Evolutionary conservation across 2,113 vertebrate genomes (phyloP).

Genomic region (Stigmatopora nigra): DNA sequence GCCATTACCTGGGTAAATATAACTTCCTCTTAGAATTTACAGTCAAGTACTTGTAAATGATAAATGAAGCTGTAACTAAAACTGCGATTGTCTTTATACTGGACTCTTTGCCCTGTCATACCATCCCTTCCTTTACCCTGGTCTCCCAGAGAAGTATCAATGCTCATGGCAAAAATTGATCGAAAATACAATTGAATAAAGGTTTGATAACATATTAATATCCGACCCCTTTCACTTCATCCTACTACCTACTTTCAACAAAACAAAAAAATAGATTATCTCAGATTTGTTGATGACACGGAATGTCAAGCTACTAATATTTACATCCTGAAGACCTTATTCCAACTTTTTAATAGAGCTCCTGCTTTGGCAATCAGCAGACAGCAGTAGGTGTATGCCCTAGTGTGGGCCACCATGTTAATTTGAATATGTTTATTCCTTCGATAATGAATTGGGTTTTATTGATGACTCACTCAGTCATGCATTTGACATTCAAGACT

Average conservation of each 20-base stretch:
- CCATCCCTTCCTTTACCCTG: too few species aligned
- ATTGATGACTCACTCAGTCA: constrained; percentile 3
- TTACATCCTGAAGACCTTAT: not conserved
- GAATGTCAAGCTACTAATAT: not conserved
- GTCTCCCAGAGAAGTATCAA: too few species aligned
- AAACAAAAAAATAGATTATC: too few species aligned
- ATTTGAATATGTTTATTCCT: not conserved
- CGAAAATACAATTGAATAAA: too few species aligned
- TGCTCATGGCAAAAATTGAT: too few species aligned
- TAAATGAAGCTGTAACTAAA: constrained; percentile 70
- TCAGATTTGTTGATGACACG: constrained; percentile 1
- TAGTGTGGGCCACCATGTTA: not conserved
- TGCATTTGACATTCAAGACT: not conserved
- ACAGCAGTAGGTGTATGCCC: too few species aligned
- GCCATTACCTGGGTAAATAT: constrained; percentile 72
- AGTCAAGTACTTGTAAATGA: constrained; percentile 68
- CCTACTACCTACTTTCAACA: too few species aligned
- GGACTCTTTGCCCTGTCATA: constrained; percentile 45
- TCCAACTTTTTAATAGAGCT: not conserved
- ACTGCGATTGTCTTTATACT: constrained; percentile 62
- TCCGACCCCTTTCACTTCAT: too few species aligned
- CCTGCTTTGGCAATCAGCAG: not conserved
- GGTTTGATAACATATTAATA: too few species aligned
- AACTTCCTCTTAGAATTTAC: constrained; percentile 66
- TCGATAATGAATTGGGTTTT: constrained; percentile 13